These are phyloP conservation scores for Andrena hattorfiana DNA, from an alignment of 2,888 invertebrate species.

Conservation along the genomic window DNA sequence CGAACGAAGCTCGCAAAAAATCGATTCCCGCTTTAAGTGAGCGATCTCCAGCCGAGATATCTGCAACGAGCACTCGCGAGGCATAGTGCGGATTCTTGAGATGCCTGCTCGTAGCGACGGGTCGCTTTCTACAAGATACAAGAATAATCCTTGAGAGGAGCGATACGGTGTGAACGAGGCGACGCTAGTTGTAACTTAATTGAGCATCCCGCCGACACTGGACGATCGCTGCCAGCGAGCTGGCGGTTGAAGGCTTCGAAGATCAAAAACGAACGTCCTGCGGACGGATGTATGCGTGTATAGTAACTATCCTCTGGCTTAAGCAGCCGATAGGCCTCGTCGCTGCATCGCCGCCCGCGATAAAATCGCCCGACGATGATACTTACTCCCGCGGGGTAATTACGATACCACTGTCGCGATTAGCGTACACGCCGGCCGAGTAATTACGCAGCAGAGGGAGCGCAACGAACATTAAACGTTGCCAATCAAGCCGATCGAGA, in stretches of 20 bases:
- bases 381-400: background rate
- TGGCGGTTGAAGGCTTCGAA: background rate
- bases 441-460: background rate
- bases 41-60: background rate
- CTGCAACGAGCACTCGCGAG: background rate
- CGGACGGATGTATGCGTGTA: too few relatives aligned
- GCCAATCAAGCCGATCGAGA: constrained; percentile 33
- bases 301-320: background rate
- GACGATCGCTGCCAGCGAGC: background rate
- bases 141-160: constrained; percentile 23
- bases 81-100: background rate
- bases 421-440: background rate
- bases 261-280: background rate
- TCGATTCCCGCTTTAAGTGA: background rate
- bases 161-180: background rate
- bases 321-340: background rate
- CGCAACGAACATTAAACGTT: constrained; percentile 28
- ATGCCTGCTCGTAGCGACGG: constrained; percentile 3
- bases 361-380: constrained; percentile 5
- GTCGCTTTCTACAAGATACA: constrained; percentile 14
- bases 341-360: background rate
- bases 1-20: too few relatives aligned
- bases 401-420: constrained; percentile 1
- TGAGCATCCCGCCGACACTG: background rate
- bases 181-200: constrained; percentile 28